Conservation (phyloP, 2,888 invertebrate genomes). For the Napeogenes inachia region DNA sequence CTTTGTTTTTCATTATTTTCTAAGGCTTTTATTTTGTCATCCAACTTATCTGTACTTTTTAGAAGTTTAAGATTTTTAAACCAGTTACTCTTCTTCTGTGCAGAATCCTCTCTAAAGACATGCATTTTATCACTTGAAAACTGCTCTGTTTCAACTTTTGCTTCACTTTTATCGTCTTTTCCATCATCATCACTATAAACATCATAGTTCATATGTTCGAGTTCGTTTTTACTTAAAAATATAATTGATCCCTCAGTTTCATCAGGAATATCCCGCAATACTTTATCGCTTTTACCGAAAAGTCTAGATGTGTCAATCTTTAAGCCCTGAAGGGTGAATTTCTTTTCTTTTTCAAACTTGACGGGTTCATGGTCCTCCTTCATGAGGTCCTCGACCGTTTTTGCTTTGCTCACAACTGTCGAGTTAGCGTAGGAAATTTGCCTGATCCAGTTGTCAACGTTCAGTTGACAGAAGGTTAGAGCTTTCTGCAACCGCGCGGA, state of each 20-base stretch:
- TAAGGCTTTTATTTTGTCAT: conserved; percentile 64
- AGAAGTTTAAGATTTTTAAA: conserved; percentile 79
- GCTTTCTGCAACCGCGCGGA: conserved; percentile 81
- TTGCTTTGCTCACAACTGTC: conserved; percentile 58
- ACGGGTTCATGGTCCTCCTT: conserved; percentile 74
- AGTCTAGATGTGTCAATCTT: conserved; percentile 71
- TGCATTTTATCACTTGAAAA: conserved; percentile 72
- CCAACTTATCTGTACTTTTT: conserved; percentile 67
- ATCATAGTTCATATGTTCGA: conserved; percentile 79
- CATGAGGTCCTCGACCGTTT: conserved; percentile 75
- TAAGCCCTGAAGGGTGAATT: conserved; percentile 71
- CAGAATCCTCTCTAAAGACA: conserved; percentile 70
- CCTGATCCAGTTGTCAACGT: conserved; percentile 80
- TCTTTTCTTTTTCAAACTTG: conserved; percentile 73
- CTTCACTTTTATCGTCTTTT: conserved; percentile 67
- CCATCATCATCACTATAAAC: conserved; percentile 73
- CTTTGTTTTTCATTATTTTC: conserved; percentile 60
- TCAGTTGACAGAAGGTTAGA: conserved; percentile 80
- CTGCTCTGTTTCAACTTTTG: conserved; percentile 58
- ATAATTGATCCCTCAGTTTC: conserved; percentile 82
- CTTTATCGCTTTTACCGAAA: conserved; percentile 73
- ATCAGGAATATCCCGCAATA: conserved; percentile 73
- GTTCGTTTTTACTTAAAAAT: conserved; percentile 81
- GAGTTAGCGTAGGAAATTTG: conserved; percentile 76
- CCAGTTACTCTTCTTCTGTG: conserved; percentile 80